Base-by-base conservation (phyloP, 2,888 invertebrate species). In the Hecatera dysodea region DNA sequence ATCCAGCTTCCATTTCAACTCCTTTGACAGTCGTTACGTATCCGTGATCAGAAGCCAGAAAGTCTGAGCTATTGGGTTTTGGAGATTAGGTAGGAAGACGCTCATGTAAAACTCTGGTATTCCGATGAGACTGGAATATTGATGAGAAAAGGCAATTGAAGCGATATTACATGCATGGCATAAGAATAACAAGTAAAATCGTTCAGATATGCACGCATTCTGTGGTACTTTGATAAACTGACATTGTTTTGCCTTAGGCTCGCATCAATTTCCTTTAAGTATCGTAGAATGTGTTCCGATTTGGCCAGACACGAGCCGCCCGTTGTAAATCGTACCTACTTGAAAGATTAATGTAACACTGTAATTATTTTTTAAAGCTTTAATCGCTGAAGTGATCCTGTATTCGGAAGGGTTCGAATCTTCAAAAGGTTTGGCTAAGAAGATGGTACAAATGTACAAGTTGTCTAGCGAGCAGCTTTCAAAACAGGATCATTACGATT, bases 361-460 rank as follows among this genome's bases (percentile, higher is more conserved):
- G 9, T 33, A 33, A 61, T 17, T 46, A n/a, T 53, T 39, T 84
- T 39, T 85, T 90, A 48, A 81, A 97, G 97, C 97, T 11, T 95
- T 98, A 19, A 98, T 99, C 85, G 98, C 99, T 57, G 99, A 99
- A 94, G 98, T 99, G 6, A 98, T 98, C 78, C 93, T 99, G n/a
- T 99, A 99, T 91, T 98, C 98, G 0, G 98, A 99, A 94, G 99
- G 99, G 15, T 99, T 99, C 88, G 98, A 98, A 90, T 98, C 98
- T 0, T 98, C 98, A 0, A 98, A 97, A 90, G 96, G 97, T 5
- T 94, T 99, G n/a, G 98, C 99, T 0, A 97, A 98, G 88, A 99
- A 99, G 92, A 98, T 99, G 98, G 98, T 98, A 0, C 97, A 98
- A 91, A 98, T 99, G 98, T 99, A 99, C 93, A 98, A 98, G 87